Base-by-base conservation (phyloP, 2,888 invertebrate genomes). In the Agonum fuliginosum region DNA sequence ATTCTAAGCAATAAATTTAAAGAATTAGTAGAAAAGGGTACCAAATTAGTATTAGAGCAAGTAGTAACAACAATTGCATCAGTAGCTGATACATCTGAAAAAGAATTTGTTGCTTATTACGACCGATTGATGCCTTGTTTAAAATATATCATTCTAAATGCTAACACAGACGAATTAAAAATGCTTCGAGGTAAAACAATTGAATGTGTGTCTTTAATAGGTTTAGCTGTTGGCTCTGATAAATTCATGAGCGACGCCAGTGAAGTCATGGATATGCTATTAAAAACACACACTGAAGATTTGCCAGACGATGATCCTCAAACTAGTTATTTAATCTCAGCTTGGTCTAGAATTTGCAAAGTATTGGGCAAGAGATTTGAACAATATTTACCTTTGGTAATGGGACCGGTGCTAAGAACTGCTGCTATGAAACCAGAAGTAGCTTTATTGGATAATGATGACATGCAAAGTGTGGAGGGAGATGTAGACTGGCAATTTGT, bases 321-420 rank as follows among this genome's bases (percentile, higher is more conserved):
- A 88, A 95, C 98, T 20, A 97, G 97, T 8, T 99, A 98, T 88
- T 93, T 99, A 86, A 99, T 99, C 81, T 97, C 98, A 0, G 98
- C 99, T 0, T 99, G 99, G 99, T 97, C 99, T 0, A 92, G 99
- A 81, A 98, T 99, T 87, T 99, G 99, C 88, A 97, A 97, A 87
- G 85, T 86, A 79, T 79, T 85, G 90, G 94, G 94, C 79, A 93
- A 91, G 85, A 51, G 72, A 82, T 98, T 98, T 84, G 94, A 95
- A 81, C 95, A 95, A 83, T 98, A 97, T 86, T 89, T 98, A 76
- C 97, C 97, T 0, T 89, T 96, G 87, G 97, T 98, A n/a, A 98
- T 98, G 96, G 95, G 94, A 22, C 96, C 97, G 0, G 97, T 98
- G 48, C 91, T 98, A 89, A 92, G 94, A 82, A 95, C 97, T 2